A percentile compares a stretch with the other conserved stretches of the same genome.
Evolutionary conservation across 2,888 invertebrate genomes (phyloP).

Genomic region (Nomada goodeniana): DNA sequence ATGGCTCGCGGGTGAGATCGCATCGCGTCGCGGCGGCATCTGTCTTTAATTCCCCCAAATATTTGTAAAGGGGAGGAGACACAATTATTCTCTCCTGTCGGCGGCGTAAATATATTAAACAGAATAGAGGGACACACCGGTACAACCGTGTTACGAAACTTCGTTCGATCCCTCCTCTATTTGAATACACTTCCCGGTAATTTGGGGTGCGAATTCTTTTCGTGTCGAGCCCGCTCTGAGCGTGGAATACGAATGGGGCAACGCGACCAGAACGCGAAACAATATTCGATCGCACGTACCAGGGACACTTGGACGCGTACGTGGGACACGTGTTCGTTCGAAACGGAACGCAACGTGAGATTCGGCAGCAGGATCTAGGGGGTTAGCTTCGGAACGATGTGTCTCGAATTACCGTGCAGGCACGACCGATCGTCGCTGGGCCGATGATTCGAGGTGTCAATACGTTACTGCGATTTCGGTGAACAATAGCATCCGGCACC

Average conservation of each 20-base stretch:
- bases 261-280: conserved; percentile 44
- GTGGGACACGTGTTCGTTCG: conserved; percentile 67
- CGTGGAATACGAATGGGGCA: conserved; percentile 37
- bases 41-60: not conserved
- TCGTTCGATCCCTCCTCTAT: not conserved
- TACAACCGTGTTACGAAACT: not conserved
- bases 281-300: conserved; percentile 52
- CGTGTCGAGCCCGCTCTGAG: conserved; percentile 6
- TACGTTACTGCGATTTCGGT: conserved; percentile 67
- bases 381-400: conserved; percentile 45
- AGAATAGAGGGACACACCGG: not conserved
- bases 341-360: conserved; percentile 71
- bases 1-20: no score
- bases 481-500: conserved; percentile 61
- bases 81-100: not conserved
- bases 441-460: conserved; percentile 73
- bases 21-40: not conserved
- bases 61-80: not conserved
- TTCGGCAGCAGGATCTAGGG: conserved; percentile 49
- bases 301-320: conserved; percentile 54
- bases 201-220: conserved; percentile 26
- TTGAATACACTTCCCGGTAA: not conserved
- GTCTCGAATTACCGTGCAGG: conserved; percentile 71
- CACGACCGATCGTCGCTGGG: conserved; percentile 56
- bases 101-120: not conserved